A percentile compares a stretch with the other conserved stretches of the same genome.
Evolutionary conservation across 2,113 vertebrate genomes (phyloP).

Genomic region (Riparia riparia): DNA sequence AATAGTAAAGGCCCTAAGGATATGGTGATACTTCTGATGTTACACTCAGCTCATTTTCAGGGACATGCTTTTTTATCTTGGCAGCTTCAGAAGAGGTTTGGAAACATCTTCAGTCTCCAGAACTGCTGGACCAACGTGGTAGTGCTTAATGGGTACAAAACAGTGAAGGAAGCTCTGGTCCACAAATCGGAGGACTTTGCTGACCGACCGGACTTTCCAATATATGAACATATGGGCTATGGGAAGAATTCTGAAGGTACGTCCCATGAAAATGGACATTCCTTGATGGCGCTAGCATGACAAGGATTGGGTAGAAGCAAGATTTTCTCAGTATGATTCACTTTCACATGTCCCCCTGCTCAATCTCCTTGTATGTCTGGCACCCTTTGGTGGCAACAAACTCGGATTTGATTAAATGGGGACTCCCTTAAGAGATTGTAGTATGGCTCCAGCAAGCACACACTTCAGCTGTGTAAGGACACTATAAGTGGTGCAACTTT

Average conservation of each 20-base stretch:
- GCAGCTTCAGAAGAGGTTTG: slow-evolving; percentile 70
- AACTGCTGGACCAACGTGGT: slow-evolving; percentile 59
- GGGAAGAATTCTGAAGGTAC: slow-evolving; percentile 43
- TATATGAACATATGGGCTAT: neutral
- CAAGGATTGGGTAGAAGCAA: neutral
- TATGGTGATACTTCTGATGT: neutral
- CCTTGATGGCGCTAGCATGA: neutral
- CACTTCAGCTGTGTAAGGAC: neutral
- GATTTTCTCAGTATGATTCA: neutral
- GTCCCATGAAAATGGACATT: neutral
- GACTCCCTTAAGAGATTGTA: neutral
- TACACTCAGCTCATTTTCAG: neutral
- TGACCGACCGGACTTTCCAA: slow-evolving; percentile 1
- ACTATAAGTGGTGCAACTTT: neutral
- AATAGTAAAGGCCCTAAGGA: neutral
- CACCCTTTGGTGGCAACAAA: neutral
- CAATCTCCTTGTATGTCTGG: neutral
- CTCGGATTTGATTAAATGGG: neutral
- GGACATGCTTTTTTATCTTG: neutral
- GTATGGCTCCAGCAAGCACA: neutral
- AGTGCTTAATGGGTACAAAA: slow-evolving; percentile 67
- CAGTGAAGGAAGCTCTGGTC: slow-evolving; percentile 71
- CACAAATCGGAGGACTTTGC: slow-evolving; percentile 58
- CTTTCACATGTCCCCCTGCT: neutral
- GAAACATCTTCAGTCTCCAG: slow-evolving; percentile 71